phyloP scores from a whole-genome alignment of 2,113 vertebrate species.

The Apodemus sylvaticus region DNA sequence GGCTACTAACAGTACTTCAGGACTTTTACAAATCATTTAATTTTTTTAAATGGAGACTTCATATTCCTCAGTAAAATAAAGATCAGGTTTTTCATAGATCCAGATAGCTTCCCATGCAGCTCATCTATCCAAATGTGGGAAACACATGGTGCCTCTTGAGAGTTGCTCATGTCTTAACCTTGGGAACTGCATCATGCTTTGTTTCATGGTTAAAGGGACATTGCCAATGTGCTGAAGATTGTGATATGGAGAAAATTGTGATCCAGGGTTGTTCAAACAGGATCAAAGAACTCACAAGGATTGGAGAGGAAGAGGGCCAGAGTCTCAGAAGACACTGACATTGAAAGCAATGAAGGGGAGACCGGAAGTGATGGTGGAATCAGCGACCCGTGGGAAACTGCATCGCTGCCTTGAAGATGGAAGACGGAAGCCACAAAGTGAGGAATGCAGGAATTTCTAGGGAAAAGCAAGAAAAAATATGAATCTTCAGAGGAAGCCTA shows the following conservation, averaged over 20 bases:
- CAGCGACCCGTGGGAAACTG: background rate
- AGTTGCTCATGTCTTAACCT: background rate
- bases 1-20: conserved; percentile 29
- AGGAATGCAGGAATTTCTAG: background rate
- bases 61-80: conserved; percentile 58
- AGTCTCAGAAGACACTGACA: background rate
- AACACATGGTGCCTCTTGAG: background rate
- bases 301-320: background rate
- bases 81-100: conserved; percentile 25
- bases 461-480: background rate
- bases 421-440: background rate
- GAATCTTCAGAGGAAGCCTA: background rate
- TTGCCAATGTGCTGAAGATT: background rate
- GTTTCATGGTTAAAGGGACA: background rate
- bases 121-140: background rate
- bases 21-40: conserved; percentile 42
- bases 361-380: background rate
- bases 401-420: background rate
- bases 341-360: background rate
- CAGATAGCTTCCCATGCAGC: background rate
- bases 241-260: background rate
- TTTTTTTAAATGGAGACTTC: conserved; percentile 63
- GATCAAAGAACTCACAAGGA: background rate
- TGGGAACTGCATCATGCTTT: background rate
- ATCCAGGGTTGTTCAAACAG: background rate